A percentile compares a stretch with the other conserved stretches of the same genome.
phyloP scores from a whole-genome alignment of 1,140 invertebrate species.

The Physella acuta region DNA sequence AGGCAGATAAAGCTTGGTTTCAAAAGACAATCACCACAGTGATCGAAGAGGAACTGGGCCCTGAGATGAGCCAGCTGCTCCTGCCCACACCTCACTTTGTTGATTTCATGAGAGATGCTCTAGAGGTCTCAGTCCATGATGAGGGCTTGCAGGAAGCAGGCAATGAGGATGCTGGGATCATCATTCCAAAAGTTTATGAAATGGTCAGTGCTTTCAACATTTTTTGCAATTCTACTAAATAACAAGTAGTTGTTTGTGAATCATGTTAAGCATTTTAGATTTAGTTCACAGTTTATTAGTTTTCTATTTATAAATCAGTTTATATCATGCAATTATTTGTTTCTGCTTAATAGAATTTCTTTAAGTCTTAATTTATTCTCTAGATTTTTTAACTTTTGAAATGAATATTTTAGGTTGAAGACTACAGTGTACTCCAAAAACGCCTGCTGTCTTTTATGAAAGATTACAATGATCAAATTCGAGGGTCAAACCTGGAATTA shows the following conservation, averaged over 20 bases:
- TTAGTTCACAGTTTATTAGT: too few relatives aligned
- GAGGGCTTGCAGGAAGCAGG: constrained; percentile 83
- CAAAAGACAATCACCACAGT: constrained; percentile 18
- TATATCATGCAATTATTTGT: too few relatives aligned
- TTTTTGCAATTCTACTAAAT: too few relatives aligned
- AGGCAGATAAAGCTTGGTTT: constrained; percentile 15
- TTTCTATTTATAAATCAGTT: too few relatives aligned
- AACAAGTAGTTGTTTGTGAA: too few relatives aligned
- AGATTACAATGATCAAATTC: constrained; percentile 93
- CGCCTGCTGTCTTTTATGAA: constrained; percentile 86
- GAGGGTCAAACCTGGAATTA: constrained; percentile 91
- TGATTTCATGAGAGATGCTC: constrained; percentile 76
- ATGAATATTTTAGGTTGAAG: constrained; percentile 64
- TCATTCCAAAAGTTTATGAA: constrained; percentile 91
- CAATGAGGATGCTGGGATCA: constrained; percentile 92
- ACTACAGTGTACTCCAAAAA: constrained; percentile 75
- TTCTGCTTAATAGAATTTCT: too few relatives aligned
- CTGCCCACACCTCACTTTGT: constrained; percentile 57
- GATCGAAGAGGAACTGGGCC: constrained; percentile 16
- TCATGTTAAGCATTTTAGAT: too few relatives aligned
- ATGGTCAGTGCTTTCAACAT: too few relatives aligned
- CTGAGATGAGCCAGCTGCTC: neutral
- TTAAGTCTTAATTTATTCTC: too few relatives aligned
- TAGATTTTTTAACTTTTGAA: too few relatives aligned
- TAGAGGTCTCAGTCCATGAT: constrained; percentile 89